A percentile compares a stretch with the other conserved stretches of the same genome.
Evolutionary conservation across 1,140 invertebrate species (phyloP).

Genomic region (Hyles vespertilio): DNA sequence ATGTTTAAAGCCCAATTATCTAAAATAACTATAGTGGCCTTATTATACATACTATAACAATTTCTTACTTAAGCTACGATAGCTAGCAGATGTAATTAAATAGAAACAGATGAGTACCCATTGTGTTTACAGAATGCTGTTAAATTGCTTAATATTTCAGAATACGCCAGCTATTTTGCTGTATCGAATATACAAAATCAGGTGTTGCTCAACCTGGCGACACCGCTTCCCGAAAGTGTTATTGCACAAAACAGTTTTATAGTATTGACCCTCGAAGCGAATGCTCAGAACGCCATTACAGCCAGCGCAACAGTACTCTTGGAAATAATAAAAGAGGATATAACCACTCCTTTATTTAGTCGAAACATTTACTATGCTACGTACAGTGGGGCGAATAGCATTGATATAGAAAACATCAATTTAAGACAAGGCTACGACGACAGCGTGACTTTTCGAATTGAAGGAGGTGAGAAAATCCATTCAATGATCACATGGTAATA

Average conservation of each 20-base stretch:
- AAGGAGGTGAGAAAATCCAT: constrained; percentile 36
- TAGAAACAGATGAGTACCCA: background rate
- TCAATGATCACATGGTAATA: too few relatives aligned
- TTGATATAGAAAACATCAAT: constrained; percentile 34
- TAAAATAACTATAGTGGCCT: too few relatives aligned
- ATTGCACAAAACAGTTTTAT: constrained; percentile 41
- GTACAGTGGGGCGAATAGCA: constrained; percentile 20
- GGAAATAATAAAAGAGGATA: constrained; percentile 47
- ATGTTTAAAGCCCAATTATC: too few relatives aligned
- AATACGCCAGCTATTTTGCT: constrained; percentile 27
- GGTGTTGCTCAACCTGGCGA: constrained; percentile 23
- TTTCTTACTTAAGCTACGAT: too few relatives aligned
- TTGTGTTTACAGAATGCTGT: background rate
- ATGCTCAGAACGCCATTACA: constrained; percentile 29
- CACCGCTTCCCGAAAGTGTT: constrained; percentile 24
- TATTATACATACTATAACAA: too few relatives aligned
- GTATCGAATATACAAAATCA: constrained; percentile 21
- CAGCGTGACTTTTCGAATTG: constrained; percentile 32
- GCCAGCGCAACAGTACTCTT: constrained; percentile 35
- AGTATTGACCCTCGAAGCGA: constrained; percentile 33
- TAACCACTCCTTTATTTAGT: constrained; percentile 43
- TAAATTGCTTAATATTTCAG: constrained; percentile 21
- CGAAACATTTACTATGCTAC: constrained; percentile 38
- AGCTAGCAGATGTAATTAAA: too few relatives aligned
- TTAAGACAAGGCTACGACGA: constrained; percentile 45